Conservation (phyloP, 2,113 vertebrate species). For the Furnarius figulus region DNA sequence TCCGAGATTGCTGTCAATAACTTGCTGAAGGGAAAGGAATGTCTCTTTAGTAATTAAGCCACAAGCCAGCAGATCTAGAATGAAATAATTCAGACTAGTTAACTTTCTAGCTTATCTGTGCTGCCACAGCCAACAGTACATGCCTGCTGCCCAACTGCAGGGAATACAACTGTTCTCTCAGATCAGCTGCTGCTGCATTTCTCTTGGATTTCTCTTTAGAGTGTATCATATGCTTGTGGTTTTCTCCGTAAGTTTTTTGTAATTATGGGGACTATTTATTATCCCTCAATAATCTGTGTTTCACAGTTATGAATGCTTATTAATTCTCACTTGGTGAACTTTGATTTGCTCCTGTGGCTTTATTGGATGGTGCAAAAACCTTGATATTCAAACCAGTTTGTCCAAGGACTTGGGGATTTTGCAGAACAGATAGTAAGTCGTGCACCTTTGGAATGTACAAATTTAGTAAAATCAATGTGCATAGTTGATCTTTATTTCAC, state of each 20-base stretch:
- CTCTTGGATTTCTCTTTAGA: neutral
- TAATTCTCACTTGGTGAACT: neutral
- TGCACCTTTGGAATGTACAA: neutral
- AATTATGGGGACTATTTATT: neutral
- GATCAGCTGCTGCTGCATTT: neutral
- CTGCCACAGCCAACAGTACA: neutral
- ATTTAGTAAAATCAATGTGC: neutral
- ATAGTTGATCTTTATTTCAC: neutral
- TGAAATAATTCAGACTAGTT: neutral
- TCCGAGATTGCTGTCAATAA: neutral
- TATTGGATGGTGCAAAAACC: neutral
- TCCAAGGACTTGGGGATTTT: neutral
- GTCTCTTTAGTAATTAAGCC: neutral
- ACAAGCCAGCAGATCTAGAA: neutral
- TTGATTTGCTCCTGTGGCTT: neutral
- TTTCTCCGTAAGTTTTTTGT: neutral
- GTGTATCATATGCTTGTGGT: neutral
- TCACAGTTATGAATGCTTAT: neutral
- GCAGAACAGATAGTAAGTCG: neutral
- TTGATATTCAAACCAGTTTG: neutral
- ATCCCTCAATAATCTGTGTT: neutral
- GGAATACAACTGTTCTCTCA: neutral
- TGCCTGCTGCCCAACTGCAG: neutral
- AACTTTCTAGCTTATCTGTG: neutral
- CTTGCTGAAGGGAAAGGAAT: neutral